Evolutionary conservation across 2,888 invertebrate species (phyloP).

Genomic region (Brachyopa scutellaris): DNA sequence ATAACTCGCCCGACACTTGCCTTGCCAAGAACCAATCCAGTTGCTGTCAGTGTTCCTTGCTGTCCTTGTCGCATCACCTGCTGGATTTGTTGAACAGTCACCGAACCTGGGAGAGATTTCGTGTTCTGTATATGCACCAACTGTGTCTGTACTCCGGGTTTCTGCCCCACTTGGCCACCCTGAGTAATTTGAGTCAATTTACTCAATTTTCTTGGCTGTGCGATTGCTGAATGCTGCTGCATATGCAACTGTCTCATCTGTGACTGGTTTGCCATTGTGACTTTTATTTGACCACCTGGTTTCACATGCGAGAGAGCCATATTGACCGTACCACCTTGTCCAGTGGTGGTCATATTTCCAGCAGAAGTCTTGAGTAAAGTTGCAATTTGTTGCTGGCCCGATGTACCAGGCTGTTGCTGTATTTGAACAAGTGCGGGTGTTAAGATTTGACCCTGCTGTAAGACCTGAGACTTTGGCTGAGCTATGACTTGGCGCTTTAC

Average conservation of each 20-base stretch:
- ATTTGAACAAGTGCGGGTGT: constrained; percentile 83
- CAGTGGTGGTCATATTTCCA: constrained; percentile 77
- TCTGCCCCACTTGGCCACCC: constrained; percentile 73
- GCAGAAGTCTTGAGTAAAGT: constrained; percentile 80
- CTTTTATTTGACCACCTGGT: constrained; percentile 81
- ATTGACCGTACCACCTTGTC: constrained; percentile 78
- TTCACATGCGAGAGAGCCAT: constrained; percentile 81
- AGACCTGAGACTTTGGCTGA: constrained; percentile 81
- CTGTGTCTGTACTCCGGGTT: constrained; percentile 85
- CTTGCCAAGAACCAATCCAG: constrained; percentile 84
- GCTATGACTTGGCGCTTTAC: constrained; percentile 83
- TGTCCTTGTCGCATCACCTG: constrained; percentile 87
- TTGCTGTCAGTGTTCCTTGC: constrained; percentile 79
- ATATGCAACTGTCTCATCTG: constrained; percentile 86
- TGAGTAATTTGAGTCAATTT: constrained; percentile 84
- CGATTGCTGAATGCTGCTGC: constrained; percentile 84
- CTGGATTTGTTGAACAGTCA: constrained; percentile 89
- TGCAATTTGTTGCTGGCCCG: constrained; percentile 79
- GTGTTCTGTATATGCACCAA: constrained; percentile 87
- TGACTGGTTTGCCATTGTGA: constrained; percentile 85
- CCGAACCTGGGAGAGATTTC: constrained; percentile 83
- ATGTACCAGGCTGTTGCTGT: constrained; percentile 76
- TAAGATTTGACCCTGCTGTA: constrained; percentile 83
- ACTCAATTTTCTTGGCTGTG: constrained; percentile 84
- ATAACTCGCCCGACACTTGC: constrained; percentile 85